Evolutionary conservation across 2,113 vertebrate genomes (phyloP).

Genomic region (Tapirus terrestris): DNA sequence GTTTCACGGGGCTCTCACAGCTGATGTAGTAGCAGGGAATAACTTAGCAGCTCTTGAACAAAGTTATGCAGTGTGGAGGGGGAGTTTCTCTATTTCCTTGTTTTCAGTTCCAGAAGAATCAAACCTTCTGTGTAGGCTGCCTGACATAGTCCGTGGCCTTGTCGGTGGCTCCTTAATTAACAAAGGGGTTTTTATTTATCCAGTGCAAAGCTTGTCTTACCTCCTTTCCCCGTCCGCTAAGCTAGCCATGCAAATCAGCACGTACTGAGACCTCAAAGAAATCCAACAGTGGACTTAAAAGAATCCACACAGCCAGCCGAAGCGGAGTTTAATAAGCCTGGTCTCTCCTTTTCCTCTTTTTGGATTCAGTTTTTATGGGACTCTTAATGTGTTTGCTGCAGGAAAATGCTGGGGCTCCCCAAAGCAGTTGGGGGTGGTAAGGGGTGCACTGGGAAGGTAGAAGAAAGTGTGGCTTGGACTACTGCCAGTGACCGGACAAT

Average conservation of each 20-base stretch:
- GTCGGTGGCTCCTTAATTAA: conserved; percentile 74
- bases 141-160: conserved; percentile 74
- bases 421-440: neutral
- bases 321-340: conserved; percentile 60
- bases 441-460: neutral
- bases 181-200: conserved; percentile 82
- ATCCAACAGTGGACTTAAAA: conserved; percentile 69
- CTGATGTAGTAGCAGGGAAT: conserved; percentile 78
- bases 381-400: conserved; percentile 31
- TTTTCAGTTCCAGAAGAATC: conserved; percentile 79
- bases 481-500: conserved; percentile 24
- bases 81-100: conserved; percentile 73
- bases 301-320: conserved; percentile 49
- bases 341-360: conserved; percentile 63
- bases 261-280: conserved; percentile 74
- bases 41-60: conserved; percentile 76
- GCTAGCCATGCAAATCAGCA: conserved; percentile 77
- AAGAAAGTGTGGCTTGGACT: conserved; percentile 48
- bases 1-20: conserved; percentile 68
- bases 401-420: conserved; percentile 16
- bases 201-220: conserved; percentile 76
- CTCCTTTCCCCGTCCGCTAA: conserved; percentile 55
- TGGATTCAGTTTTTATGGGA: conserved; percentile 57
- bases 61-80: conserved; percentile 71
- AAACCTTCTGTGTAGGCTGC: conserved; percentile 74